phyloP scores from a whole-genome alignment of 2,113 vertebrate genomes.

The Struthidea cinerea region DNA sequence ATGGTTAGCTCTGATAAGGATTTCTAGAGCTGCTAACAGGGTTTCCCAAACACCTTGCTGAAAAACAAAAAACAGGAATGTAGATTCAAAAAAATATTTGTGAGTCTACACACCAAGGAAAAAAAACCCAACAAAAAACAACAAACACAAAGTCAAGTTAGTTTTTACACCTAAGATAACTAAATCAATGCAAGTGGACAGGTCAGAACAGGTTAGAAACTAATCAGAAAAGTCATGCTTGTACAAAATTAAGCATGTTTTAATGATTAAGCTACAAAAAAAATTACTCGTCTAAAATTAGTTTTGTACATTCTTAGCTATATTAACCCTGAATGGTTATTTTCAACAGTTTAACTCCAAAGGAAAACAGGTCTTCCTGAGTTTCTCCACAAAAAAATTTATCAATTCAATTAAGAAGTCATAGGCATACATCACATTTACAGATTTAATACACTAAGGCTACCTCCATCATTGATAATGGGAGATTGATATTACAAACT shows the following conservation, averaged over 20 bases:
- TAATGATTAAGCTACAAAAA: not conserved
- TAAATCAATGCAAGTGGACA: not conserved
- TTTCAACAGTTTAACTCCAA: not conserved
- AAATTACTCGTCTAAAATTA: not conserved
- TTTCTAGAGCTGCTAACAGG: constrained; percentile 85
- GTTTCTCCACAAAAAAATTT: not conserved
- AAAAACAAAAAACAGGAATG: not conserved
- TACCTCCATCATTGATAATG: not conserved
- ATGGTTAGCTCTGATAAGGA: constrained; percentile 90
- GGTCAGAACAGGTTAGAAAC: not conserved
- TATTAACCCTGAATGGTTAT: not conserved
- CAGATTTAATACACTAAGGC: not conserved
- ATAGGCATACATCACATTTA: not conserved
- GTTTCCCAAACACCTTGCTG: constrained; percentile 92
- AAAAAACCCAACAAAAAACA: not conserved
- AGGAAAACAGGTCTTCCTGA: not conserved
- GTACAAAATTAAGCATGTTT: not conserved
- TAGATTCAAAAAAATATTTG: not conserved
- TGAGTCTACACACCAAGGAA: not conserved
- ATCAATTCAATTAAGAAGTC: not conserved
- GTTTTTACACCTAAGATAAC: not conserved
- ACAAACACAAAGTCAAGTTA: not conserved
- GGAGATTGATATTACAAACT: not conserved
- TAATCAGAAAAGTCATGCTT: not conserved
- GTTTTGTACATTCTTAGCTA: not conserved